Base-by-base conservation (phyloP, 2,113 vertebrate genomes). In the Hypanus sabinus region DNA sequence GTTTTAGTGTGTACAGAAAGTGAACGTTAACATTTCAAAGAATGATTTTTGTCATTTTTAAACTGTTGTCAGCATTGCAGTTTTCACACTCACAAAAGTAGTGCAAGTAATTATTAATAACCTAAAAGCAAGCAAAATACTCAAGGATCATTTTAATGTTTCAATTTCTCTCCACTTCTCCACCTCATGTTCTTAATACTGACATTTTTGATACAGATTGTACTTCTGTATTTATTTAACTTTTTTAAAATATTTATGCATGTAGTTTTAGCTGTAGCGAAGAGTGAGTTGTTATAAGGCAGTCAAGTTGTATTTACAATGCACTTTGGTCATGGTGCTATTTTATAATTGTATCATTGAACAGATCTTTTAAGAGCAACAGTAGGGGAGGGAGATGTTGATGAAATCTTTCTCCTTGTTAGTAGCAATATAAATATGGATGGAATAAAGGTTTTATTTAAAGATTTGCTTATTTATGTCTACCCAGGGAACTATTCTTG, bases 161-260 rank as follows among this genome's bases (percentile, higher is more conserved):
- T 93, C 68, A 71, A 6, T 93, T 93, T 71, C 65, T 93, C 85
- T 33, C 20, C n/a, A 65, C 30, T 90, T 16, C 30, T 33, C 85
- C n/a, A 65, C 36, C 70, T 27, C 36, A 11, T 71, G 70, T 73
- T 65, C 91, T 93, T 73, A 93, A 93, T 93, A 93, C 38, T 93
- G 70, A 18, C 62, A 70, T 73, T 93, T 93, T 93, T 55, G 91
- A 70, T 93, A 93, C 68, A 55, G 91, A 93, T 93, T 36, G 22
- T 75, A 65, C 94, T 94, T 96, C 95, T 27, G 94, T 96, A 96
- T 97, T 97, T 97, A 96, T 95, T 95, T 80, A 81, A 94, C 2
- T 90, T 95, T 95, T 95, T 96, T 95, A 3, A 46, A 46, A 94
- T 96, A 95, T 96, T 94, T 96, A 94, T 95, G 95, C 94, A 93